Percentiles rank a stretch among this genome's conserved stretches.
Conservation (phyloP, 2,797 vertebrate species). For the Lutjanus campechanus region DNA sequence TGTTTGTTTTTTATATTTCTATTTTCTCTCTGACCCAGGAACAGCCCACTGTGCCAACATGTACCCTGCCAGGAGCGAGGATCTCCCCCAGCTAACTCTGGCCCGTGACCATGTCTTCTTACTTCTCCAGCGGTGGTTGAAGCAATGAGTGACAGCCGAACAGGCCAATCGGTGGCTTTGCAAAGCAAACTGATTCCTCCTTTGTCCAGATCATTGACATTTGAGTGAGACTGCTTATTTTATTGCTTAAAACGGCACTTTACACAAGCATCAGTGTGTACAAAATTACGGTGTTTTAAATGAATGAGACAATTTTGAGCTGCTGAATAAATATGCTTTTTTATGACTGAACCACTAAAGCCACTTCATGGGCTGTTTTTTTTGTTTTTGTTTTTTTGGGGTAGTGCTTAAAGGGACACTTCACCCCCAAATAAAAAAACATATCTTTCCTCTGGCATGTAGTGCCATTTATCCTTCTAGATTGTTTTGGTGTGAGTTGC, state of each 20-base stretch:
- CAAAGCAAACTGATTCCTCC: constrained; percentile 5
- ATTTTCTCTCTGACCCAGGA: constrained; percentile 63
- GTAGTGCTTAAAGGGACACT: too few species aligned
- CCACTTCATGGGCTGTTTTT: not conserved
- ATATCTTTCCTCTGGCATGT: too few species aligned
- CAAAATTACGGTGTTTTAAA: constrained; percentile 16
- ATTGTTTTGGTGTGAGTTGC: too few species aligned
- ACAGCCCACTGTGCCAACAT: constrained; percentile 88
- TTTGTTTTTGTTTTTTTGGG: too few species aligned
- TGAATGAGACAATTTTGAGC: not conserved
- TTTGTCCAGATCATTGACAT: constrained; percentile 16
- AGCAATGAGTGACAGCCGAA: constrained; percentile 51
- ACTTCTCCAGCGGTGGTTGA: constrained; percentile 82
- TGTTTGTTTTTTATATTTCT: constrained; percentile 6
- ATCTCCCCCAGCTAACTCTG: constrained; percentile 76
- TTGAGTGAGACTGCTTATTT: constrained; percentile 20
- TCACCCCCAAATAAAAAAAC: too few species aligned
- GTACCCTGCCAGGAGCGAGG: constrained; percentile 81
- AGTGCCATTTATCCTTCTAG: too few species aligned
- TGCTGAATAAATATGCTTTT: constrained; percentile 48
- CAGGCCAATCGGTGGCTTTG: constrained; percentile 1
- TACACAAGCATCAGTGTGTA: constrained; percentile 1
- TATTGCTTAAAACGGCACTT: constrained; percentile 47
- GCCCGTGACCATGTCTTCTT: constrained; percentile 78
- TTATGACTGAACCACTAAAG: not conserved